Evolutionary conservation across 2,113 vertebrate genomes (phyloP), one percentile per base, ranked within the genome.

Genomic region (Grallaria varia): DNA sequence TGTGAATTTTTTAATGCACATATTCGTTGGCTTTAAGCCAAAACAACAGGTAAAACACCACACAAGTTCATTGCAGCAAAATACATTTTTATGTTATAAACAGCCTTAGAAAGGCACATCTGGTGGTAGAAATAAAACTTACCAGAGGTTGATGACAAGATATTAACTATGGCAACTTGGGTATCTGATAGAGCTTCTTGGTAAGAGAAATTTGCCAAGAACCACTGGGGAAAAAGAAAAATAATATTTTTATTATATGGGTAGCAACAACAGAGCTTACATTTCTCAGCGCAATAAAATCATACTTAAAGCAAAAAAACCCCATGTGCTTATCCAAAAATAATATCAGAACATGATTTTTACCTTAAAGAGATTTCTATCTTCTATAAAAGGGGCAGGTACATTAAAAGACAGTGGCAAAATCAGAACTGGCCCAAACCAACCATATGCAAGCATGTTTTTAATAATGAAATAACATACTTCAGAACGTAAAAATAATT

Each of bases 111-210:
- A 45, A 77, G 9, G 27, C 10, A 76, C 6, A 75, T 23, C 20
- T 86, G 30, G 49, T 27, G 55, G 67, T 66, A 47, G 23, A 95
- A 93, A 86, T 82, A 87, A 50, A 86, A 95, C 96, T 98, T 97
- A 99, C 99, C 99, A 97, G 99, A 99, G 16, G 99, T 99, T 91
- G 99, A 99, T 2, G 99, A 99, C 89, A 99, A 97, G 89, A 99
- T 98, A 97, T 99, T 99, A 97, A 99, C 99, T 39, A 99, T 98
- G 59, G 99, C 98, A 30, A 99, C 99, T 69, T 99, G 98, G 20
- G 99, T 99, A 95, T 99, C 98, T 28, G 99, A 99, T 87, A 99
- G 98, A 44, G 99, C 99, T 96, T 99, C 99, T 96, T 99, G 99
- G 95, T 99, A 99, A 24, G 99, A 99, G 69, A 99, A 98, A 96